These are phyloP conservation scores for Carduelis carduelis DNA, from an alignment of 2,797 vertebrate genomes.

Conservation along the genomic window DNA sequence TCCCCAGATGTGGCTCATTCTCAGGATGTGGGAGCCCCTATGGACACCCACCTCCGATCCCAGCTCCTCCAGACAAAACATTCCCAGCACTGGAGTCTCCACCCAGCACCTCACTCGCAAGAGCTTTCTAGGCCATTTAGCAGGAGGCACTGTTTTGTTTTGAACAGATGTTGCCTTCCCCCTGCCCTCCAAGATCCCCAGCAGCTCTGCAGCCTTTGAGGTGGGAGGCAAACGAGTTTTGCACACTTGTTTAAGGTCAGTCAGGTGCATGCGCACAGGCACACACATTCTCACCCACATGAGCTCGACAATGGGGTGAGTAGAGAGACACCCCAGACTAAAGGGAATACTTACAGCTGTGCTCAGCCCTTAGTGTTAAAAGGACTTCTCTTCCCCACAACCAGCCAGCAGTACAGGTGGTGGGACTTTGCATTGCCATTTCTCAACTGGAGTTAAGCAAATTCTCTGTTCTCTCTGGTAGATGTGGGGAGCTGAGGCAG, in stretches of 20 bases:
- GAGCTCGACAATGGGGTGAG: background rate
- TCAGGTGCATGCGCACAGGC: conserved; percentile 46
- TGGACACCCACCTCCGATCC: conserved; percentile 63
- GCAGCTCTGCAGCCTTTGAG: conserved; percentile 60
- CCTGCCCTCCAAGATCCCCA: conserved; percentile 69
- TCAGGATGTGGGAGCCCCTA: conserved; percentile 87
- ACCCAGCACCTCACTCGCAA: conserved; percentile 69
- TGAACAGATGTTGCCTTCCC: conserved; percentile 79
- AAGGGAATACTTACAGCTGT: background rate
- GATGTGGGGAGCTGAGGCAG: fast-evolving
- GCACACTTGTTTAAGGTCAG: conserved; percentile 53
- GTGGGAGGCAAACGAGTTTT: conserved; percentile 51
- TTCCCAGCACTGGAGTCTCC: conserved; percentile 72
- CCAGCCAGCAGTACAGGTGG: background rate
- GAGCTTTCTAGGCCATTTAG: conserved; percentile 83
- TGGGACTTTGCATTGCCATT: background rate
- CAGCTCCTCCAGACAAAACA: conserved; percentile 81
- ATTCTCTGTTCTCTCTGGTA: background rate
- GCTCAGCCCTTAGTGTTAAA: background rate
- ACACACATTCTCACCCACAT: background rate
- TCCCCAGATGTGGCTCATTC: conserved; percentile 91
- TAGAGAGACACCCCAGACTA: background rate
- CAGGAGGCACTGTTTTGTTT: conserved; percentile 80
- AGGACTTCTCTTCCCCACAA: background rate
- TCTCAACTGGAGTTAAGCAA: background rate